Percentiles rank a stretch among this genome's conserved stretches.
Conservation (phyloP, 2,888 invertebrate species). For the Helleia helle region DNA sequence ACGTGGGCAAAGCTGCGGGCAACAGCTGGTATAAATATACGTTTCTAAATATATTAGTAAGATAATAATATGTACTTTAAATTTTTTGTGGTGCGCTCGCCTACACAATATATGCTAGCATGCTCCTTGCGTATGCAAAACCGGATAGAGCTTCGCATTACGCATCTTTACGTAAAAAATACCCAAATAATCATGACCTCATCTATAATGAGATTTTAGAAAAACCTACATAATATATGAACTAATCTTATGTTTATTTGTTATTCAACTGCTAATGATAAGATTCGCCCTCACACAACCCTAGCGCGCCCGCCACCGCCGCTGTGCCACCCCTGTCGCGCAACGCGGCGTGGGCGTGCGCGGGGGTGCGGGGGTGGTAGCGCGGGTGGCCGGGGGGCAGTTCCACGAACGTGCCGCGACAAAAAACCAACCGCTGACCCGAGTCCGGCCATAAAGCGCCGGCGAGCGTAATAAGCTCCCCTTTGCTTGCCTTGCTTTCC, state of each 20-base stretch:
- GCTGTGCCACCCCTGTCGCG: no score
- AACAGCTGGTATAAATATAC: no score
- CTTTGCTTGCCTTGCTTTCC: constrained; percentile 48
- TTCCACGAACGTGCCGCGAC: constrained; percentile 50
- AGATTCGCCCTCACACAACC: constrained; percentile 15
- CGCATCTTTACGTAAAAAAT: no score
- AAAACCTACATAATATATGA: not conserved
- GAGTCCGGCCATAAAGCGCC: constrained; percentile 56
- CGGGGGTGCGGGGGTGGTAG: constrained; percentile 23
- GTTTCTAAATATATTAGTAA: no score
- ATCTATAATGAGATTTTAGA: not conserved
- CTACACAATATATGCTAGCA: no score
- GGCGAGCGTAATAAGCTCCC: constrained; percentile 49
- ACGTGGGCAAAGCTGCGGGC: no score
- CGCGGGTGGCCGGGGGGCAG: constrained; percentile 24
- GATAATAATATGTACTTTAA: no score
- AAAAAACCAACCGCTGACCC: constrained; percentile 58
- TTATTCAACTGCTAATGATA: constrained; percentile 8
- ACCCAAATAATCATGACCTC: not conserved
- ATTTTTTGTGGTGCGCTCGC: no score
- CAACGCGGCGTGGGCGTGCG: constrained; percentile 34
- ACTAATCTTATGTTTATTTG: constrained; percentile 3
- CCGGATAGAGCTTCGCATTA: no score
- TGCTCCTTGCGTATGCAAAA: no score
- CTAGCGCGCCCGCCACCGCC: no score